These are phyloP conservation scores for Dicerorhinus sumatrensis DNA, from an alignment of 2,113 vertebrate genomes.

Conservation along the genomic window DNA sequence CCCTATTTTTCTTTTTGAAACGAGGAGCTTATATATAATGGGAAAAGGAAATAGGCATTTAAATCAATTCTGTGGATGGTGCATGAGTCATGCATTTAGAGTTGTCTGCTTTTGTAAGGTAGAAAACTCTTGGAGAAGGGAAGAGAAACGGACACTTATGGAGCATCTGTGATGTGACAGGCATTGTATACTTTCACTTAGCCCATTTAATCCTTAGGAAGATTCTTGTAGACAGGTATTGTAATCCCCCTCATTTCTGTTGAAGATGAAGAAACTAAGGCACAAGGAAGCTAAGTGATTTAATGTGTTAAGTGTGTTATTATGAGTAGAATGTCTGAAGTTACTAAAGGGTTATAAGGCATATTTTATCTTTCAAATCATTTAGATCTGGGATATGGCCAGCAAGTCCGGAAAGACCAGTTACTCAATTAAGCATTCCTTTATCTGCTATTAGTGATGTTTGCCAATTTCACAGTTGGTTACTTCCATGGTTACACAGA, in stretches of 20 bases:
- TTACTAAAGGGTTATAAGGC: background rate
- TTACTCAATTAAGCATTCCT: constrained; percentile 32
- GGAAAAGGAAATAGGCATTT: background rate
- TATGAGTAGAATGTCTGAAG: background rate
- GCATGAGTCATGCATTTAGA: background rate
- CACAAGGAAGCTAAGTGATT: background rate
- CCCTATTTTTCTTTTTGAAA: background rate
- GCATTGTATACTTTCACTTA: background rate
- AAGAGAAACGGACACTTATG: background rate
- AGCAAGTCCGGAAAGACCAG: background rate
- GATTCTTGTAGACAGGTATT: background rate
- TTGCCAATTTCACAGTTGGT: background rate
- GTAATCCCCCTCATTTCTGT: background rate
- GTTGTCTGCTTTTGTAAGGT: background rate
- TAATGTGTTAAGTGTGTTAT: background rate
- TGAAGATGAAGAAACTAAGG: constrained; percentile 47
- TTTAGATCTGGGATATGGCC: background rate
- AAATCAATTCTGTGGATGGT: background rate
- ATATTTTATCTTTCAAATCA: constrained; percentile 38
- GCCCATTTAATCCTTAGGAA: background rate
- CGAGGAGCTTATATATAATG: background rate
- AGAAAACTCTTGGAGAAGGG: background rate
- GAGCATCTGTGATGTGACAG: background rate
- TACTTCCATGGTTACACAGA: background rate
- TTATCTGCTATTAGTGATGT: constrained; percentile 15